Conservation (phyloP, 2,113 vertebrate genomes). For the Atlantisia rogersi region DNA sequence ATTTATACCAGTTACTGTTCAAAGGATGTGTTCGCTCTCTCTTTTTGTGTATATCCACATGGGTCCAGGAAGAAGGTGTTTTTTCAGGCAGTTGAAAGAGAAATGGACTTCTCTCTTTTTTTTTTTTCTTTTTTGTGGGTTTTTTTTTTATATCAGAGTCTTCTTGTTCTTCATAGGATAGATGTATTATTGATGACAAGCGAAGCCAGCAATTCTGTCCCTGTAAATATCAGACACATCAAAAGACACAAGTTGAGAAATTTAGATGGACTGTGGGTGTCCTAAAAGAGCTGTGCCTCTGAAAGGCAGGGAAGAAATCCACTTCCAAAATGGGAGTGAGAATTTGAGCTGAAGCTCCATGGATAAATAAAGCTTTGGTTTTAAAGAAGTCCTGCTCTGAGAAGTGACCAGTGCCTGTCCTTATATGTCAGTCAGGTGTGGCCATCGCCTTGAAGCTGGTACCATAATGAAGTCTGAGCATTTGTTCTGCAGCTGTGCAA, state of each 20-base stretch:
- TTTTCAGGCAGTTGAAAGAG: neutral
- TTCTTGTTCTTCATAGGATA: neutral
- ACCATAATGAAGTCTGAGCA: neutral
- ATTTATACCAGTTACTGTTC: neutral
- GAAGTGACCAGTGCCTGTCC: neutral
- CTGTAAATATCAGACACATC: neutral
- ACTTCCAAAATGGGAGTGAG: neutral
- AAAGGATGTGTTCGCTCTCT: neutral
- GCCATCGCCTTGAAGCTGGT: neutral
- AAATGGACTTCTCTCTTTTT: neutral
- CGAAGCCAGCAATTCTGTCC: neutral
- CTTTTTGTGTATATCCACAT: rapidly evolving
- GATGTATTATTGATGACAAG: conserved; percentile 25
- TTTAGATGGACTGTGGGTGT: neutral
- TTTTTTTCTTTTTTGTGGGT: no score
- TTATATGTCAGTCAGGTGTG: neutral
- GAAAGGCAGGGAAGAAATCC: neutral
- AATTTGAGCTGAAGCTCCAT: neutral
- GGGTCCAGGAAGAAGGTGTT: neutral
- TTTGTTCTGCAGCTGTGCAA: neutral
- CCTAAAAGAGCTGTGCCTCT: neutral
- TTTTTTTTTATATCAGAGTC: neutral
- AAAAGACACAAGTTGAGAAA: neutral
- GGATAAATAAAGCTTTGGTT: neutral
- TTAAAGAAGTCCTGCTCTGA: neutral